These are phyloP conservation scores for Arrhopalites spinosus DNA, from an alignment of 2,888 invertebrate genomes.

Conservation along the genomic window DNA sequence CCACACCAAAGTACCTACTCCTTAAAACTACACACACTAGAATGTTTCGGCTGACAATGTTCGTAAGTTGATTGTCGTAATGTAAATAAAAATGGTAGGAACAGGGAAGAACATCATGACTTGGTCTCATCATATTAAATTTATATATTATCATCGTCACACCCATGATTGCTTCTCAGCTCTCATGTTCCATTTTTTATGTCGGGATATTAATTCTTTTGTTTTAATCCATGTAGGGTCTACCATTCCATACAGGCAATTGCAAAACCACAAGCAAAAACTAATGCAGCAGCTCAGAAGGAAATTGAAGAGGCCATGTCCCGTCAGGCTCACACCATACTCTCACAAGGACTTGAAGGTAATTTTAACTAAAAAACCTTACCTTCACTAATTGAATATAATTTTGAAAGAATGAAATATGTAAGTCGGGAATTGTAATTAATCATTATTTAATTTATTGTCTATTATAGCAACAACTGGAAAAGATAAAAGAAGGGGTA, in stretches of 20 bases:
- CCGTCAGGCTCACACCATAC: slow-evolving; percentile 90
- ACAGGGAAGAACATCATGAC: slow-evolving; percentile 18
- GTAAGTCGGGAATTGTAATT: too few species aligned
- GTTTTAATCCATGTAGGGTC: slow-evolving; percentile 62
- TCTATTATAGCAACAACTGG: slow-evolving; percentile 72
- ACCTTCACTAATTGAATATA: too few species aligned
- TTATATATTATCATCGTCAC: neutral
- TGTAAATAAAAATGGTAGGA: slow-evolving; percentile 24
- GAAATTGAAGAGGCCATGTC: slow-evolving; percentile 98
- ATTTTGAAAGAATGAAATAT: too few species aligned
- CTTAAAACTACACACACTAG: slow-evolving; percentile 16
- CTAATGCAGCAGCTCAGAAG: slow-evolving; percentile 90
- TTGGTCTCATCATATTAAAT: slow-evolving; percentile 14
- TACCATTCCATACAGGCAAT: slow-evolving; percentile 92
- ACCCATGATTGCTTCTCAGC: neutral
- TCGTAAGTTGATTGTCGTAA: slow-evolving; percentile 25
- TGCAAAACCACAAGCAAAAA: slow-evolving; percentile 89
- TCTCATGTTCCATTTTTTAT: neutral
- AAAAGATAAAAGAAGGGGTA: slow-evolving; percentile 59
- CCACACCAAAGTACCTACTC: slow-evolving; percentile 6
- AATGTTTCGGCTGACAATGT: slow-evolving; percentile 25
- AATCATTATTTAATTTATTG: too few species aligned
- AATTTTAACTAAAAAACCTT: too few species aligned
- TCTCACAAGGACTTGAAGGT: slow-evolving; percentile 86
- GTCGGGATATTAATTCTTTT: neutral